Percentiles rank a stretch among this genome's conserved stretches.
Evolutionary conservation across 2,888 invertebrate genomes (phyloP).

Genomic region (Pseudococcus jackbeardsleyi): DNA sequence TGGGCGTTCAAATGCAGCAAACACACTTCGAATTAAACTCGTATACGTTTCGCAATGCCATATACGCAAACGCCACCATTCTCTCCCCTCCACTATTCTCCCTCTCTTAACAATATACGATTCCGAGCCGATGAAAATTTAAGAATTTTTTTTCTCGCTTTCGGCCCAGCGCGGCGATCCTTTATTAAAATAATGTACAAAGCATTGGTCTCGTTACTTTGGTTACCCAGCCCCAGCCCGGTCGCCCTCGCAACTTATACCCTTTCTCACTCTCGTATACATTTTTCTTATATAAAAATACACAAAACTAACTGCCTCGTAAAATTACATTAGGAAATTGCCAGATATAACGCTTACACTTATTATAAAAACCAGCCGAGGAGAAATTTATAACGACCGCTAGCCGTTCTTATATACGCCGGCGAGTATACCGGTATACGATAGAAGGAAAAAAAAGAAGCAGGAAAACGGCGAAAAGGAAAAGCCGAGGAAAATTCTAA

Average conservation of each 20-base stretch:
- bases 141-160: conserved; percentile 21
- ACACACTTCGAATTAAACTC: neutral
- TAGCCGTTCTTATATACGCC: conserved; percentile 57
- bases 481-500: conserved; percentile 62
- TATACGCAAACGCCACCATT: neutral
- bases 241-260: neutral
- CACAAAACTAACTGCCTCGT: conserved; percentile 63
- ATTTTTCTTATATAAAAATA: conserved; percentile 55
- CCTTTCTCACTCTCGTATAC: neutral
- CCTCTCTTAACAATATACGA: neutral
- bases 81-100: neutral
- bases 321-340: conserved; percentile 63
- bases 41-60: neutral
- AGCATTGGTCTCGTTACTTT: conserved; percentile 47
- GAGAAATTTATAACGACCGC: conserved; percentile 63
- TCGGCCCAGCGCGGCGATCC: neutral
- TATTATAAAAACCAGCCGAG: conserved; percentile 62
- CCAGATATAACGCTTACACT: conserved; percentile 62
- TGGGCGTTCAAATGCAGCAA: neutral
- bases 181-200: conserved; percentile 58
- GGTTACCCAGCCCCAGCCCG: neutral
- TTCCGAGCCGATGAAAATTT: conserved; percentile 30
- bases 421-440: neutral
- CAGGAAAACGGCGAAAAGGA: conserved; percentile 59
- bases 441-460: conserved; percentile 15